Base-by-base conservation (phyloP, 2,797 vertebrate species). In the Uromys caudimaculatus region DNA sequence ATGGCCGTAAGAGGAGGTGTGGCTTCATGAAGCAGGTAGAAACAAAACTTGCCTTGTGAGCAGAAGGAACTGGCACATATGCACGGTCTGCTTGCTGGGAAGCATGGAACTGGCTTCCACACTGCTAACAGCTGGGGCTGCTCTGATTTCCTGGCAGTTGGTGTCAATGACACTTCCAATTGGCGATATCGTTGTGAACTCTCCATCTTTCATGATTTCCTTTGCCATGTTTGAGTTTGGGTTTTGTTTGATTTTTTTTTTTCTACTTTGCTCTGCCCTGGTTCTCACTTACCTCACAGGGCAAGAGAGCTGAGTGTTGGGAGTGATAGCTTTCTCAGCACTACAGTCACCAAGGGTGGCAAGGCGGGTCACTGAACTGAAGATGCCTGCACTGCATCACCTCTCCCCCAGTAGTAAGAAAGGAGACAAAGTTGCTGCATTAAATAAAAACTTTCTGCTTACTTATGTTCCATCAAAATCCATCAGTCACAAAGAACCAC, bases 141-240 rank as follows among this genome's bases (percentile, higher is more conserved):
- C 54, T 92, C 76, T 90, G 82, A 89, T 87, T 92, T 90, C 52
- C 82, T 89, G 84, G 19, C 82, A 64, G 7, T 3, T 56, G 23
- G 93, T 94, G 52, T 83, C 75, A 77, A 86, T 77, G 92, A 95
- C 83, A 93, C 94, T 95, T 96, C 86, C 86, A 69, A 79, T 64
- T 38, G 93, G 58, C 83, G 21, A 89, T 56, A 71, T 27, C 67
- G 76, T 47, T 9, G 82, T 83, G 47, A 79, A 76, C 62, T 83
- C 89, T 14, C 1, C 3, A 38, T 44, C 71, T 54, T 95, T 94
- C 27, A 14, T 38, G 16, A 3, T 52, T 89, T 83, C 24, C 67
- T 85, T 75, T 91, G 41, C n/a, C 73, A 44, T 7, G 60, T 88
- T 58, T 78, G 54, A 12, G 2, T 71, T 78, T 67, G 24, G 1